Evolutionary conservation across 2,113 vertebrate genomes (phyloP).

Genomic region (Lycaon pictus): DNA sequence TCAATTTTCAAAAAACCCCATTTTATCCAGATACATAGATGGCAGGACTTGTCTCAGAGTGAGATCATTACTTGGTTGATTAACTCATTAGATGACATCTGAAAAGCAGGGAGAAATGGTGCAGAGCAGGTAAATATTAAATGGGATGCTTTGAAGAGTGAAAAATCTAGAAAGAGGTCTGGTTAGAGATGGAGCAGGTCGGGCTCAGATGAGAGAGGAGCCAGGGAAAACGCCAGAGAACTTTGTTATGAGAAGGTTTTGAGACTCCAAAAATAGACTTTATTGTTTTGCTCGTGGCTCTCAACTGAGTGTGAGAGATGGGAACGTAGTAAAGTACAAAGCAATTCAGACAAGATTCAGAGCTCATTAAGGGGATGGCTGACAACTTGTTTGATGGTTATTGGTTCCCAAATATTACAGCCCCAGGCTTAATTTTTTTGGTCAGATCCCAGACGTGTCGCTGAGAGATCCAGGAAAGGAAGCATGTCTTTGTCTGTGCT

Average conservation of each 20-base stretch:
- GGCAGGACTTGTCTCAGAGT: background rate
- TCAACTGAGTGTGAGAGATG: background rate
- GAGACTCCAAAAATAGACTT: conserved; percentile 8
- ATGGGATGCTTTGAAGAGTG: background rate
- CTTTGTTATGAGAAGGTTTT: background rate
- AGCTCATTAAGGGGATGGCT: background rate
- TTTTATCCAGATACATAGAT: conserved; percentile 15
- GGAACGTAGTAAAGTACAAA: background rate
- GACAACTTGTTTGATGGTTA: background rate
- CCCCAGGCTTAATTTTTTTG: background rate
- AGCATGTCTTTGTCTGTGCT: background rate
- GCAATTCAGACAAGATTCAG: background rate
- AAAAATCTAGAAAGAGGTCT: background rate
- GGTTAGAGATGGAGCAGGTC: background rate
- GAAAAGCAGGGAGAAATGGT: background rate
- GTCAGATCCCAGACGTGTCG: background rate
- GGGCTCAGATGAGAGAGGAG: background rate
- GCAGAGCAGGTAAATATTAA: background rate
- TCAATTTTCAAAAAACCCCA: background rate
- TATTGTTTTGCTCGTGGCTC: background rate
- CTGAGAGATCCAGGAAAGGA: background rate
- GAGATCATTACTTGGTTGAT: background rate
- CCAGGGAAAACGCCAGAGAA: background rate
- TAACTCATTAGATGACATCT: background rate
- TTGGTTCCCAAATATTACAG: background rate